These are phyloP conservation scores for Cassiopea andromeda DNA, from an alignment of 30 jellyfish, hydroid and myxozoan genomes.

Conservation along the genomic window DNA sequence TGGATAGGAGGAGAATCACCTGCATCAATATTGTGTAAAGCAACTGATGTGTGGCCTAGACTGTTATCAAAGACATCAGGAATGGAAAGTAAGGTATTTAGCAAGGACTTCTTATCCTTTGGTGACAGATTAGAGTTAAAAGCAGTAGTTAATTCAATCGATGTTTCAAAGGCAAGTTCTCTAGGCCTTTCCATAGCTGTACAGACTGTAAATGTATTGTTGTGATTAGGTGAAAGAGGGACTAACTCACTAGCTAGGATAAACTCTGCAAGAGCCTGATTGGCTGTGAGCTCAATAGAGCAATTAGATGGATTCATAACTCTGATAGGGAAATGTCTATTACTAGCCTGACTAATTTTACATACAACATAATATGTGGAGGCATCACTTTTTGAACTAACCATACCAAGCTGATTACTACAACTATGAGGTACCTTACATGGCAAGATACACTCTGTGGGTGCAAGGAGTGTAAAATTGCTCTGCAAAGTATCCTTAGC, in stretches of 20 bases:
- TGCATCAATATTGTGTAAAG: too few species aligned
- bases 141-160: too few species aligned
- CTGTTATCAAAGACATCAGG: too few species aligned
- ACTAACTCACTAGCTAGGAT: slow-evolving; percentile 51
- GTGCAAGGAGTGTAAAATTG: slow-evolving; percentile 32
- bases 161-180: too few species aligned
- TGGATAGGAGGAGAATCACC: too few species aligned
- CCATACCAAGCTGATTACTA: slow-evolving; percentile 42
- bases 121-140: too few species aligned
- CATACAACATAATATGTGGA: slow-evolving; percentile 28
- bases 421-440: slow-evolving; percentile 45
- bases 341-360: slow-evolving; percentile 36
- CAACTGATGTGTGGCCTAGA: too few species aligned
- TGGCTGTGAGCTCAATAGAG: slow-evolving; percentile 31
- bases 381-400: slow-evolving; percentile 38
- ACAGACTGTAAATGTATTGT: background rate
- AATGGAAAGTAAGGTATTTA: too few species aligned
- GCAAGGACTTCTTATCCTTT: too few species aligned
- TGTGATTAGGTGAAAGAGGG: slow-evolving; percentile 1
- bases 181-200: slow-evolving; percentile 23
- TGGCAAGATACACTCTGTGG: slow-evolving; percentile 43
- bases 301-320: slow-evolving; percentile 45
- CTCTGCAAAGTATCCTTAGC: slow-evolving; percentile 21
- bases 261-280: slow-evolving; percentile 23
- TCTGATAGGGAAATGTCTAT: slow-evolving; percentile 27